Evolutionary conservation across 1,140 invertebrate genomes (phyloP), one percentile per base, ranked within the genome.

Genomic region (Batillaria attramentaria): DNA sequence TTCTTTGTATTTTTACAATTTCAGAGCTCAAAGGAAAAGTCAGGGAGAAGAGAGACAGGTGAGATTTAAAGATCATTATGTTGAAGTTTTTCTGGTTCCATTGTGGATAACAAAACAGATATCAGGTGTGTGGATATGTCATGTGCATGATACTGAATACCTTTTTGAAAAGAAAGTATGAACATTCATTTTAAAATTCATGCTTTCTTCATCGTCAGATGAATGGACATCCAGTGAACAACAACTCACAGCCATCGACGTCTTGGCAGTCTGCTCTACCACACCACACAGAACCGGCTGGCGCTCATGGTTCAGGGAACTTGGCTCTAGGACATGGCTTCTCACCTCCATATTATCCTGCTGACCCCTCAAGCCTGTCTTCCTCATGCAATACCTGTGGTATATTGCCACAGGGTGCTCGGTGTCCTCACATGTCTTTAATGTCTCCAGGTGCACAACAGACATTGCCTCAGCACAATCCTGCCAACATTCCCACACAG

Each of bases 171-270:
- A n/a, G n/a, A n/a, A n/a, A n/a, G n/a, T n/a, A n/a, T n/a, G n/a
- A n/a, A n/a, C n/a, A n/a, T n/a, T n/a, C n/a, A n/a, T n/a, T n/a
- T n/a, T n/a, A n/a, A n/a, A n/a, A n/a, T n/a, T n/a, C n/a, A n/a
- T n/a, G n/a, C n/a, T n/a, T n/a, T 60, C 24, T 60, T 24, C 57
- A 60, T 20, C 57, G 31, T 8, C 57, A 8, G 24, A 8, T 60
- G 57, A 60, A 60, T 60, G 6, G 57, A n/a, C 57, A 60, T 60
- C 20, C 20, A 24, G 31, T 60, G 57, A 60, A 60, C 57, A 60
- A 60, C 57, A 60, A 60, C 57, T 24, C 57, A 4, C 57, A 60
- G 57, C 57, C 57, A 6, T 60, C 57, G 4, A n/a, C 57, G 4
- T 60, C 57, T n/a, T 60, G 57, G 57, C 57, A 60, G 57, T 6